Base-by-base conservation (phyloP, 1,140 invertebrate species). In the Neodiprion pinetum region DNA sequence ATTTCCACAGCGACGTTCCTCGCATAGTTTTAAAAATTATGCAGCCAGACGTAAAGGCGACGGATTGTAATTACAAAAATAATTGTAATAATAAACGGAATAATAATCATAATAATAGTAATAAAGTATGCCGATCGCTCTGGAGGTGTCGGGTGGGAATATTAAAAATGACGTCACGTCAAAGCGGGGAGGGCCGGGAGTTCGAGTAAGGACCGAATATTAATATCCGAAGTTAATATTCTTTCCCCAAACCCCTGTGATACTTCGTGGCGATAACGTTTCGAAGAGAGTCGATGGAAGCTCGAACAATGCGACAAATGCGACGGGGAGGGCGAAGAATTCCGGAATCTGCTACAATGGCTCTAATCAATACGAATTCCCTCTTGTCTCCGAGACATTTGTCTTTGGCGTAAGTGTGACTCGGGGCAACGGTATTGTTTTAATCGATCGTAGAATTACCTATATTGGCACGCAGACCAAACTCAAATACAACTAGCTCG, bases 151-250 rank as follows among this genome's bases (percentile, higher is more conserved):
- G 11, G 53, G 4, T 61, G 53, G 53, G 53, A 40, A 61, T 61
- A 61, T 61, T 61, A 61, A 61, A 61, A 61, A 61, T 61, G 53
- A 61, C n/a, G 53, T 61, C 53, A 61, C 53, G 53, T n/a, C 53
- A 61, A 12, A 61, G 11, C n/a, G 1, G n/a, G 28, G 28, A 40
- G 28, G 53, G 53, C 7, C n/a, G 53, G 53, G 7, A 1, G 53
- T 61, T 61, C 53, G 53, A 61, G 53, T 61, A 61, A 61, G 53
- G n/a, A 61, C 53, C 53, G 53, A 61, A 61, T 61, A 61, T 61
- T 61, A 61, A 61, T 61, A 61, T 61, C 53, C 53, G n/a, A 61
- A 61, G 53, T 61, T 61, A n/a, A 61, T 61, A 61, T 61, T 61
- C 53, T 8, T 61, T 61, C 53, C 53, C n/a, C 53, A 61, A 61